These are phyloP conservation scores for Drosophila rhopaloa DNA, from an alignment of 1,140 invertebrate genomes.

Conservation along the genomic window DNA sequence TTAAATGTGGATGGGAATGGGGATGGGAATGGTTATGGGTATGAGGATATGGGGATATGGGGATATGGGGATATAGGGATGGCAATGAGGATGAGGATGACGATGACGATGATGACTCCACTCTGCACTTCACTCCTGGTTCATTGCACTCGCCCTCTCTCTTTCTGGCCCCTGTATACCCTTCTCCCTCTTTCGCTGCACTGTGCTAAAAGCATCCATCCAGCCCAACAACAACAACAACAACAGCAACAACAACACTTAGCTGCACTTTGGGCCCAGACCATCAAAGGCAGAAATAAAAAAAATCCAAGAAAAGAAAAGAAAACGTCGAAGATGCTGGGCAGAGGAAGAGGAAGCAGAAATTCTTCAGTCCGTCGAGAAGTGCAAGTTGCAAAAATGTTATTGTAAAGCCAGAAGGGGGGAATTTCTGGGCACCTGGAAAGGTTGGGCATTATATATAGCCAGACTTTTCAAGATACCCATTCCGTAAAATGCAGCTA, in stretches of 20 bases:
- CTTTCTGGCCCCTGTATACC: conserved; percentile 2
- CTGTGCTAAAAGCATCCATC: conserved; percentile 53
- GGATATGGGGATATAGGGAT: conserved; percentile 9
- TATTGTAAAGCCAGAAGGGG: conserved; percentile 18
- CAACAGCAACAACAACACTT: conserved; percentile 36
- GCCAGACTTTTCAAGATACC: neutral
- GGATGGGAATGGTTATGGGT: conserved; percentile 31
- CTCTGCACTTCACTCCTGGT: conserved; percentile 34
- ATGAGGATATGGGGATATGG: neutral
- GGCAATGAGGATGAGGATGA: conserved; percentile 19
- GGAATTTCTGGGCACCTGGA: conserved; percentile 8
- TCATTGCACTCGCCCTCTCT: conserved; percentile 44
- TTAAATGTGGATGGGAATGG: conserved; percentile 41
- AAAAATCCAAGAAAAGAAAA: conserved; percentile 19
- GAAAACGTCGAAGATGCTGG: conserved; percentile 43
- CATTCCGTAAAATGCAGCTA: neutral
- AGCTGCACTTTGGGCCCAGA: conserved; percentile 47
- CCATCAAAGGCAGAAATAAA: conserved; percentile 49
- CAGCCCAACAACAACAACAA: conserved; percentile 17
- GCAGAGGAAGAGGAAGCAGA: conserved; percentile 29
- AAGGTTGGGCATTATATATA: conserved; percentile 8
- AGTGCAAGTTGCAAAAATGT: conserved; percentile 35
- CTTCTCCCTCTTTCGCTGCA: conserved; percentile 16
- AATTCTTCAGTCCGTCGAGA: conserved; percentile 39
- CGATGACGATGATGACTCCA: conserved; percentile 43